Evolutionary conservation across 2,888 invertebrate species (phyloP), one percentile per base, ranked within the genome.

Genomic region (Camptogramma bilineatum): DNA sequence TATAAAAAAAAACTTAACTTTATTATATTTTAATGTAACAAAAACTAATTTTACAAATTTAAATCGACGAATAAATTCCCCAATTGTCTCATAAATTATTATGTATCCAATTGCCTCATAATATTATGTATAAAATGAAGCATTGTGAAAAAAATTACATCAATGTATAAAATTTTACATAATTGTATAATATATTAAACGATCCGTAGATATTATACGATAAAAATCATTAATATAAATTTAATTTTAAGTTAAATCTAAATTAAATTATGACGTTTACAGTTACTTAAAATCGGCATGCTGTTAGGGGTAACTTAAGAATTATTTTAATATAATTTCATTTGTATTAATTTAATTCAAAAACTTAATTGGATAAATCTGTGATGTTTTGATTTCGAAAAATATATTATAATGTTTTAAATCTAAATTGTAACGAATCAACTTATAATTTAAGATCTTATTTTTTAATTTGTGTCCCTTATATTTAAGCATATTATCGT

Each of bases 311-410:
- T 17, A 39, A n/a, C 16, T 0, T 44, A 44, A 44, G 44, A 47
- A 46, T 17, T n/a, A 52, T 31, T 31, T 47, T 47, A 10, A 34
- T 8, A n/a, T 52, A 52, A 39, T 46, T 46, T 46, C 16, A 44
- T 42, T 24, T 46, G 10, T 4, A 39, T n/a, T 24, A 24, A 17
- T 53, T 53, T 19, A n/a, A 21, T 59, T 44, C 17, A 24, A 50
- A 39, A 48, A 39, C 48, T 48, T 61, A 59, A 58, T 59, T 59
- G 51, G 52, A 34, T 48, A 50, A 42, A 53, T 59, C 63, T 64
- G 60, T 64, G 63, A 63, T 67, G 55, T 55, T 60, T 52, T 56
- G 50, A 52, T 46, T 52, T 54, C 31, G 17, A 3, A 18, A 34
- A 17, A 31, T 34, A 34, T 18, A 24, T 16, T 28, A 28, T 28